phyloP scores from a whole-genome alignment of 2,113 vertebrate genomes.

The Peromyscus maniculatus region DNA sequence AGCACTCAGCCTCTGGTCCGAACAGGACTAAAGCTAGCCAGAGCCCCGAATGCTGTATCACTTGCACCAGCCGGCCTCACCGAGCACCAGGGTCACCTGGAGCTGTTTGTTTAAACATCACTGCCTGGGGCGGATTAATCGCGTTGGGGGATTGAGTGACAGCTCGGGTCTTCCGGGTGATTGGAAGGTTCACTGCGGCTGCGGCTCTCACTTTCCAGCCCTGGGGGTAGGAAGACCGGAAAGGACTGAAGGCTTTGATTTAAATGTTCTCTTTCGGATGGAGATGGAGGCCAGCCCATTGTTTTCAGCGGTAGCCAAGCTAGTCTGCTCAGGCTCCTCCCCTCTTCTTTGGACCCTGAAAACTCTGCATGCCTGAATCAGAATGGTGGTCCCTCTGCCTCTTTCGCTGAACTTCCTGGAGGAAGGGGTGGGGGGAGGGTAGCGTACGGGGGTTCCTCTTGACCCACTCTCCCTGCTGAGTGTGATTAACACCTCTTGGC shows the following conservation, averaged over 20 bases:
- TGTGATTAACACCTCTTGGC: neutral
- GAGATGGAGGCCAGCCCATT: slow-evolving; percentile 63
- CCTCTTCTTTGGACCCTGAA: slow-evolving; percentile 61
- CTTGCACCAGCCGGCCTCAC: neutral
- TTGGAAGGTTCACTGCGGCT: neutral
- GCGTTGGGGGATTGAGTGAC: neutral
- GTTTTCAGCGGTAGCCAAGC: neutral
- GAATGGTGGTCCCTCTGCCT: slow-evolving; percentile 60
- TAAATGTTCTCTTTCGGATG: slow-evolving; percentile 77
- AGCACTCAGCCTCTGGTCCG: neutral
- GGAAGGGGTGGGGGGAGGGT: neutral
- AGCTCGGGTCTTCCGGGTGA: neutral
- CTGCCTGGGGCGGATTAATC: neutral
- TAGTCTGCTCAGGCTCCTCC: neutral
- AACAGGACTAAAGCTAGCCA: neutral
- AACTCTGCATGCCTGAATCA: slow-evolving; percentile 77
- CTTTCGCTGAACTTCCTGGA: neutral
- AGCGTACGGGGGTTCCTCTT: neutral
- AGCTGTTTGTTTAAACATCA: neutral
- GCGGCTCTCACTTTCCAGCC: neutral
- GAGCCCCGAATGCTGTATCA: neutral
- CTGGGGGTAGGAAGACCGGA: slow-evolving; percentile 36
- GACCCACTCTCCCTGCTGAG: neutral
- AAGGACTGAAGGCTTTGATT: slow-evolving; percentile 68
- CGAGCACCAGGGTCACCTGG: neutral